Percentiles rank a stretch among this genome's conserved stretches.
These are phyloP conservation scores for Eptesicus fuscus DNA, from an alignment of 2,113 vertebrate genomes.

Conservation along the genomic window DNA sequence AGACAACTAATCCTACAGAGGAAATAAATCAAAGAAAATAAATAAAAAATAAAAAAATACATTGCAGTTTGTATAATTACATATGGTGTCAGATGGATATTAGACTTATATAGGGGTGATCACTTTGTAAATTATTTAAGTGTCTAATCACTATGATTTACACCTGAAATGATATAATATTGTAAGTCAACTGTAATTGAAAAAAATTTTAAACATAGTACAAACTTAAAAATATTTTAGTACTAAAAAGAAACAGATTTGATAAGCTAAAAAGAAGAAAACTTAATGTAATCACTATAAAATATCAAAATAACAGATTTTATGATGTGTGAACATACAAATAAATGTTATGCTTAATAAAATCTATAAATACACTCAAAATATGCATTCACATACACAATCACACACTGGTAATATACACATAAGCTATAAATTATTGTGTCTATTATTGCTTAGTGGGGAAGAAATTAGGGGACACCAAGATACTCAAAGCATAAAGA, in stretches of 20 bases:
- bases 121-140: background rate
- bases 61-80: background rate
- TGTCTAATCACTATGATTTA: background rate
- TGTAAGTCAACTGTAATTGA: background rate
- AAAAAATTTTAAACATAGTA: background rate
- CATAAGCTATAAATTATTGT: background rate
- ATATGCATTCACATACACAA: background rate
- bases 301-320: slow-evolving; percentile 5
- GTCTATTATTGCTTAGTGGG: background rate
- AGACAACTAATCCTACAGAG: background rate
- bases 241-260: background rate
- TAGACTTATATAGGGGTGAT: background rate
- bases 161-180: background rate
- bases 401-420: background rate
- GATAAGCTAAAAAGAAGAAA: background rate
- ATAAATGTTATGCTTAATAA: background rate
- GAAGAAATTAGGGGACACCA: background rate
- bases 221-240: slow-evolving; percentile 5
- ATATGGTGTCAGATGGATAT: background rate
- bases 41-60: background rate
- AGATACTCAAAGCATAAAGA: background rate
- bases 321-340: background rate
- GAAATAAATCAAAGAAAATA: background rate
- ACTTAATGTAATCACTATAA: background rate
- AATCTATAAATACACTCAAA: background rate